Evolutionary conservation across 2,113 vertebrate species (phyloP), one percentile per base, ranked within the genome.

Genomic region (Cygnus atratus): DNA sequence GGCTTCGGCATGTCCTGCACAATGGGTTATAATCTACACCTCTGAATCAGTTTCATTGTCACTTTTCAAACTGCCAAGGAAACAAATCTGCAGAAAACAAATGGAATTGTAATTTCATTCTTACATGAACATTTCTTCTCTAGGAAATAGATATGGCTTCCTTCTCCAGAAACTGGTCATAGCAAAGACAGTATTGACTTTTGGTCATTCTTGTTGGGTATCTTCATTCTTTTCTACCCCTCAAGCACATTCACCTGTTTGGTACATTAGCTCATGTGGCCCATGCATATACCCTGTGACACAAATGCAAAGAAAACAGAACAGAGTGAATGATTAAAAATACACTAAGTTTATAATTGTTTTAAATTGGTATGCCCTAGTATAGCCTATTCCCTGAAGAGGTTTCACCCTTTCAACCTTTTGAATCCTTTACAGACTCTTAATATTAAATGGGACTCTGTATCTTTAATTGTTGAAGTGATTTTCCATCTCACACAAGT

Each of bases 401-500:
- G 25, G 55, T 85, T 93, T 95, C 4, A 50, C 80, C 59, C 37
- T 66, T 92, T 87, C 74, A 19, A 7, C 75, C 44, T 31, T 62
- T 55, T 41, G 61, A 52, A 31, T 59, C 70, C 68, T 92, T 88
- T 63, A 63, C 77, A 94, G 41, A 39, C 20, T 61, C 68, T 88
- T 73, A 65, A 66, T 90, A 96, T 84, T 93, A 96, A 97, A 92
- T 84, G 62, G 52, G 85, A 80, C 70, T 84, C 96, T 95, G 95
- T 93, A 70, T 84, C 96, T 97, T 97, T 97, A 97, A 96, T 39
- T 91, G 95, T 88, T 86, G 33, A 95, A 95, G 82, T 73, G 79
- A 88, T 91, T 97, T 97, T 95, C 92, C 92, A 87, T 93, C 87
- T 79, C 92, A 88, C 77, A 85, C 63, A 97, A 94, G 84, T 88